These are phyloP conservation scores for Microcebus lehilahytsara DNA, from an alignment of 2,113 vertebrate species.

Conservation along the genomic window DNA sequence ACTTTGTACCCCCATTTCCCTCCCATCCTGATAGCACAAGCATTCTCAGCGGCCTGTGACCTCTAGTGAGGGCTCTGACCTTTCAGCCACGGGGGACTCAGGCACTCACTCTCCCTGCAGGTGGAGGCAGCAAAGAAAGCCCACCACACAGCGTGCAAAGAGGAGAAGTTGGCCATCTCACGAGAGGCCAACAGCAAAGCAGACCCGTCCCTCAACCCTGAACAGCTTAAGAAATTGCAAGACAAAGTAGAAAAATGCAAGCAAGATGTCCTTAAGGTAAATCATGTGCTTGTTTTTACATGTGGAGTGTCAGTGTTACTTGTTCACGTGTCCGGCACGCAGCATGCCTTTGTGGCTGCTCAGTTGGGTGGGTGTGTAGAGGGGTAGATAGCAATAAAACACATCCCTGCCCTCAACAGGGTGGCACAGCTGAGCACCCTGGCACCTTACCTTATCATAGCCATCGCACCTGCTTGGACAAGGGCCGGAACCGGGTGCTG, in stretches of 20 bases:
- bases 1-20: background rate
- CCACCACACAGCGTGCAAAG: conserved; percentile 95
- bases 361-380: background rate
- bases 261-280: conserved; percentile 96
- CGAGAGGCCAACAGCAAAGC: conserved; percentile 94
- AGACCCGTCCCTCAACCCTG: conserved; percentile 93
- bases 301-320: background rate
- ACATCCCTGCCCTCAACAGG: background rate
- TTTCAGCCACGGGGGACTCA: background rate
- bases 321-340: rapidly evolving
- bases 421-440: background rate
- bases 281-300: rapidly evolving
- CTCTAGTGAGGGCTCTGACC: background rate
- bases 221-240: conserved; percentile 96
- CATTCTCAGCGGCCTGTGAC: background rate
- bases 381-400: background rate
- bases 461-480: background rate
- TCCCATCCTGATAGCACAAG: rapidly evolving
- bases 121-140: conserved; percentile 94
- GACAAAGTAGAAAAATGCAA: conserved; percentile 98
- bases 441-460: background rate
- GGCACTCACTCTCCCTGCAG: conserved; percentile 77
- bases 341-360: background rate
- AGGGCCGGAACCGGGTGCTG: background rate
- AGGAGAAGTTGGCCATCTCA: conserved; percentile 95